phyloP scores from a whole-genome alignment of 37 sponge, comb jelly and placozoan genomes.

The Cladorhizidae sp. region DNA sequence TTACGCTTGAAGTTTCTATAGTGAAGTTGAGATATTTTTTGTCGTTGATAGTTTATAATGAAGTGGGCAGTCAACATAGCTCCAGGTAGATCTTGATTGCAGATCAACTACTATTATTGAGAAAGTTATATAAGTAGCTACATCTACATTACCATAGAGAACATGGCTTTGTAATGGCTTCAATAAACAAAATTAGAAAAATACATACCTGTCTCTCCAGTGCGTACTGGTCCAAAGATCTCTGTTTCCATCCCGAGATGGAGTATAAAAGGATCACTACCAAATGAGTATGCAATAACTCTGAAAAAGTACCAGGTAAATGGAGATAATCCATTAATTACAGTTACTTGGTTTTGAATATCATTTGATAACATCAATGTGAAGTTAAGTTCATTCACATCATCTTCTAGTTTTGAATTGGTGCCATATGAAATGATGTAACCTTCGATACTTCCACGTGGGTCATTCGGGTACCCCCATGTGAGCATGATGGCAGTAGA shows the following conservation, averaged over 20 bases:
- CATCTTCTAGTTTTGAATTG: not conserved
- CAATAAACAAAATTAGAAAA: no score
- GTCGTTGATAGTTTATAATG: no score
- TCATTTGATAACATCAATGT: constrained; percentile 31
- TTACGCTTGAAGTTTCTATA: no score
- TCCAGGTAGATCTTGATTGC: no score
- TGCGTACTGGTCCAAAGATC: no score
- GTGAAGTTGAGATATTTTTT: no score
- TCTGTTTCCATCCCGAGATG: not conserved
- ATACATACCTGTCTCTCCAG: no score
- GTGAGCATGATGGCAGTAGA: constrained; percentile 39
- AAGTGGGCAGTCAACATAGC: no score
- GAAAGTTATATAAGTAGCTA: not conserved
- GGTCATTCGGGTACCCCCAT: constrained; percentile 46
- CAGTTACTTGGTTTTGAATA: constrained; percentile 5
- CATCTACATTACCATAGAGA: not conserved
- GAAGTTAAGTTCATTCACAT: not conserved
- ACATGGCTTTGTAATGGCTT: no score
- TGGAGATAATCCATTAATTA: constrained; percentile 12
- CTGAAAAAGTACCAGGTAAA: constrained; percentile 33
- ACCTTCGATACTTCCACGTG: constrained; percentile 49
- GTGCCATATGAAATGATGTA: constrained; percentile 26
- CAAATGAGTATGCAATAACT: constrained; percentile 35
- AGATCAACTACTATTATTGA: not conserved
- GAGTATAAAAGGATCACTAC: not conserved